Evolutionary conservation across 2,888 invertebrate species (phyloP).

Genomic region (Drosophila quinaria): DNA sequence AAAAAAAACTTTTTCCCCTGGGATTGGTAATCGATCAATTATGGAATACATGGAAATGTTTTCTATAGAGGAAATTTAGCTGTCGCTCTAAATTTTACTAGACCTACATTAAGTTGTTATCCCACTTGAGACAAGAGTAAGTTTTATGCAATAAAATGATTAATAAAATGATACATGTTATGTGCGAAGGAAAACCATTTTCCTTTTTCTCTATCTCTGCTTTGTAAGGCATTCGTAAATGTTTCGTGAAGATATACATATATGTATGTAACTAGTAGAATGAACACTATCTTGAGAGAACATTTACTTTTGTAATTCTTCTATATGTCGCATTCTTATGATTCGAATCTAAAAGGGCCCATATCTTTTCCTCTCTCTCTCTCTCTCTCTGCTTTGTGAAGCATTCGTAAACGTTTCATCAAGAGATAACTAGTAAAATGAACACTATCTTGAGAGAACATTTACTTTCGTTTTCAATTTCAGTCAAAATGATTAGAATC

Average conservation of each 20-base stretch:
- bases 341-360: no score
- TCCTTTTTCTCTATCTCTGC: neutral
- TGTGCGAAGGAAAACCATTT: no score
- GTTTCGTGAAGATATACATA: neutral
- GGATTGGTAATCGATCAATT: conserved; percentile 16
- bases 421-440: no score
- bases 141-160: neutral
- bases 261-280: no score
- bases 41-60: conserved; percentile 13
- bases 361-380: neutral
- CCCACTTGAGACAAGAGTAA: neutral
- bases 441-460: no score
- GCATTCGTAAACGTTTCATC: neutral
- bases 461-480: no score
- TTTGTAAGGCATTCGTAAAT: neutral
- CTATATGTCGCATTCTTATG: neutral
- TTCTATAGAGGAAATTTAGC: neutral
- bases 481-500: no score
- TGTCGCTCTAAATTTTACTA: neutral
- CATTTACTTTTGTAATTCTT: no score
- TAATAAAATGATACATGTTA: no score
- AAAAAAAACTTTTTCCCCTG: neutral
- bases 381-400: neutral
- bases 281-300: no score
- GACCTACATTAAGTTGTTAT: conserved; percentile 4